These are phyloP conservation scores for Notamacropus eugenii DNA, from an alignment of 2,797 vertebrate genomes.

Conservation along the genomic window DNA sequence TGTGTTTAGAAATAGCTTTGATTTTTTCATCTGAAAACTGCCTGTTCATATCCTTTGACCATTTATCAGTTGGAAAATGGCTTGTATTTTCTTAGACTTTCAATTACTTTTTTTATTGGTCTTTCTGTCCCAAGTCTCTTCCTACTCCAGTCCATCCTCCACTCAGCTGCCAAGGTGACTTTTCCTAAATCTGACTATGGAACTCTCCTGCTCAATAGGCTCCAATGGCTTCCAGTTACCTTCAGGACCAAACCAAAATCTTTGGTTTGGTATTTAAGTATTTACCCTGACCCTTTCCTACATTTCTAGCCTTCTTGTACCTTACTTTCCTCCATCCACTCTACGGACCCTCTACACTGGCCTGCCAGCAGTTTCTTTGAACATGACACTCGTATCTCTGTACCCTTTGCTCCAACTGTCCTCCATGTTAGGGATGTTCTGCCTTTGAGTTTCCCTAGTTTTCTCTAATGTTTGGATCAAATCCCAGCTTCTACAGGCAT, in stretches of 20 bases:
- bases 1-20: neutral
- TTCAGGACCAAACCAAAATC: neutral
- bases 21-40: neutral
- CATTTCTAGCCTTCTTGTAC: neutral
- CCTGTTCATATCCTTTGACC: neutral
- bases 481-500: neutral
- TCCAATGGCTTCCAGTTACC: neutral
- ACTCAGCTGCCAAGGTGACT: neutral
- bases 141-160: neutral
- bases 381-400: neutral
- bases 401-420: neutral
- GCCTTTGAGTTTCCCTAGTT: neutral
- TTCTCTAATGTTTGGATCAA: neutral
- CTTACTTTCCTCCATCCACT: neutral
- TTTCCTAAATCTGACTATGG: neutral
- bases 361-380: neutral
- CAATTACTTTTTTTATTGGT: neutral
- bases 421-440: neutral
- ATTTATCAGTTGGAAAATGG: neutral
- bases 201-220: neutral
- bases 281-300: neutral
- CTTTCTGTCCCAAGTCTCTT: neutral
- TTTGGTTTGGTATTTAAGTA: neutral
- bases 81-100: neutral
- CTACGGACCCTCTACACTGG: neutral